Conservation (phyloP, 2,797 vertebrate species). For the Tragopan temminckii region DNA sequence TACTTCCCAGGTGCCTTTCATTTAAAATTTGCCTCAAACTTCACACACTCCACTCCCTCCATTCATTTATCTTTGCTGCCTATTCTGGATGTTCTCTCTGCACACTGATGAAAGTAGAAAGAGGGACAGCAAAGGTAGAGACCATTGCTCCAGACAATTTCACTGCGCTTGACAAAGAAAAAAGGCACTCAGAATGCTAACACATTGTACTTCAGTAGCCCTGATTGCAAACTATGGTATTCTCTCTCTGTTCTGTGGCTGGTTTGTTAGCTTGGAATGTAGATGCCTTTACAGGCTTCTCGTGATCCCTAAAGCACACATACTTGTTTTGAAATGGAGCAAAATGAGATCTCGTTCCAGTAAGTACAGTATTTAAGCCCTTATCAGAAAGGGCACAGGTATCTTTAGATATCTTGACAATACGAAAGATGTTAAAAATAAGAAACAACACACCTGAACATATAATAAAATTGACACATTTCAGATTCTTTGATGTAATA, state of each 20-base stretch:
- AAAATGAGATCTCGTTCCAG: constrained; percentile 28
- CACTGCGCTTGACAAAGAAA: not conserved
- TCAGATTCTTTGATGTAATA: not conserved
- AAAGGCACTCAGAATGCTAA: not conserved
- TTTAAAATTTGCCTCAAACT: not conserved
- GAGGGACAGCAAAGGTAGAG: not conserved
- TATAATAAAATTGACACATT: not conserved
- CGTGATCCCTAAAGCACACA: not conserved
- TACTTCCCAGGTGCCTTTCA: not conserved
- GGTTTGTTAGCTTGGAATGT: constrained; percentile 5
- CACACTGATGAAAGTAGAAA: not conserved
- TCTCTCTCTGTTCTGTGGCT: constrained; percentile 2
- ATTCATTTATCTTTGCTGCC: not conserved
- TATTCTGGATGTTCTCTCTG: not conserved
- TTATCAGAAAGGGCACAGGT: not conserved
- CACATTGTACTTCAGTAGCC: not conserved
- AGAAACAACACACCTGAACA: not conserved
- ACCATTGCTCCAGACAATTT: not conserved
- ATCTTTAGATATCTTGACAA: constrained; percentile 35
- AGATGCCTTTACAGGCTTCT: constrained; percentile 30
- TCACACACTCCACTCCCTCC: not conserved
- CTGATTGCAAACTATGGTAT: constrained; percentile 4
- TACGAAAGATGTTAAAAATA: not conserved
- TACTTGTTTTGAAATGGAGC: constrained; percentile 21
- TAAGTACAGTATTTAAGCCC: constrained; percentile 1